Conservation (phyloP, 64 coral and sea anemone genomes). For the Actinia tenebrosa region DNA sequence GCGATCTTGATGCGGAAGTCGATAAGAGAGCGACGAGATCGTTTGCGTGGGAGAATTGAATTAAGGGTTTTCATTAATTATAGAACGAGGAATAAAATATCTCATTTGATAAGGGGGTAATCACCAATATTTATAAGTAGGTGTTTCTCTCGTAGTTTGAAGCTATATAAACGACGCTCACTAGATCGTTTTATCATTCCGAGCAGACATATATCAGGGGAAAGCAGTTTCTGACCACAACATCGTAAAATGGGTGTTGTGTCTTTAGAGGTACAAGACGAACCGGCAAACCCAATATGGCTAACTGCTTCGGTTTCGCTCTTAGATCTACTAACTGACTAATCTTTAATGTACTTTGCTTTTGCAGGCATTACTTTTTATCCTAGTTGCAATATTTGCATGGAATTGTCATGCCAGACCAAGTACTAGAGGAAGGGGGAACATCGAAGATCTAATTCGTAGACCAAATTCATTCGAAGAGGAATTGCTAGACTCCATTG, state of each 20-base stretch:
- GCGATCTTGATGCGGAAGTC: neutral
- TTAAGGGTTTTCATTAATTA: neutral
- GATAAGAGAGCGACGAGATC: neutral
- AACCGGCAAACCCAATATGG: neutral
- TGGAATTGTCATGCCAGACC: neutral
- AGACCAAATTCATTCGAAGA: neutral
- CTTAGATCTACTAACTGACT: neutral
- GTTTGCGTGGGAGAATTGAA: neutral
- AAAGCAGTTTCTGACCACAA: neutral
- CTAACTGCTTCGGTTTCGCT: neutral
- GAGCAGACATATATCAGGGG: neutral
- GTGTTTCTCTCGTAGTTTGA: neutral
- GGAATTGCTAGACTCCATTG: neutral
- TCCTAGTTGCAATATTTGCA: neutral
- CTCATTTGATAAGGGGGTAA: neutral
- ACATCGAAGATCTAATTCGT: neutral
- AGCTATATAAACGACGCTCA: neutral
- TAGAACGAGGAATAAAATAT: neutral
- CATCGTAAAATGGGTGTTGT: neutral
- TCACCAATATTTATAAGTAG: neutral
- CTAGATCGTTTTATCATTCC: neutral
- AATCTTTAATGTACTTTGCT: neutral
- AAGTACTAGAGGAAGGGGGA: neutral
- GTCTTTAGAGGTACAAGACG: neutral
- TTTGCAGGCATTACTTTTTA: neutral